A percentile compares a stretch with the other conserved stretches of the same genome.
Conservation (phyloP, 2,113 vertebrate genomes). For the Artemisiospiza belli region DNA sequence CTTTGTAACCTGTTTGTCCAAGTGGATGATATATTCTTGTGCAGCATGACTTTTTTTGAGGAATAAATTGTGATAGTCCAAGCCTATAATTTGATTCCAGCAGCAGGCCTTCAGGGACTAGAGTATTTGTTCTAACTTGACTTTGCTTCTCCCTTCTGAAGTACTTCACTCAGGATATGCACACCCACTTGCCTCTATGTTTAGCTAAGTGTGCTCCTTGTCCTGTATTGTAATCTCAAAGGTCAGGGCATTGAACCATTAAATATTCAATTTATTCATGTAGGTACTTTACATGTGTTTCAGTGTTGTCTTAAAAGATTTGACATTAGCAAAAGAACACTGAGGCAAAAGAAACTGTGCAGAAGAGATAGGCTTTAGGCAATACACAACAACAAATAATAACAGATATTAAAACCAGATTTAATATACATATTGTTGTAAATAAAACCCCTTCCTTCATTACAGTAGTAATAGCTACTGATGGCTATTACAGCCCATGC, state of each 20-base stretch:
- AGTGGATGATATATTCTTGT: conserved; percentile 7
- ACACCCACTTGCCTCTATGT: background rate
- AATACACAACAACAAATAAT: background rate
- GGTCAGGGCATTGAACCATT: conserved; percentile 23
- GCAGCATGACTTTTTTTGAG: background rate
- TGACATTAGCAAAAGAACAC: background rate
- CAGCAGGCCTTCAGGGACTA: conserved; percentile 3
- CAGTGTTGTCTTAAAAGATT: conserved; percentile 42
- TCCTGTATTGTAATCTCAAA: conserved; percentile 30
- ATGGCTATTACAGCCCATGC: background rate
- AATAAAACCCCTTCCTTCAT: background rate
- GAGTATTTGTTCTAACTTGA: conserved; percentile 42
- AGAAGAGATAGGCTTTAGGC: background rate
- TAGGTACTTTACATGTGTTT: conserved; percentile 4
- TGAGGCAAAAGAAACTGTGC: background rate
- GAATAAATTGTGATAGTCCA: background rate
- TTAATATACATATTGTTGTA: background rate
- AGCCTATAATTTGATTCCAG: conserved; percentile 41
- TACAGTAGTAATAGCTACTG: background rate
- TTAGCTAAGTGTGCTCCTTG: conserved; percentile 21
- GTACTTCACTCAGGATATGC: background rate
- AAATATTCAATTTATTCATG: conserved; percentile 51
- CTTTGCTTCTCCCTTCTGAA: background rate
- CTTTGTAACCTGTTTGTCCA: conserved; percentile 11
- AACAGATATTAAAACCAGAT: background rate